Evolutionary conservation across 2,113 vertebrate genomes (phyloP).

Genomic region (Sakesphorus luctuosus): DNA sequence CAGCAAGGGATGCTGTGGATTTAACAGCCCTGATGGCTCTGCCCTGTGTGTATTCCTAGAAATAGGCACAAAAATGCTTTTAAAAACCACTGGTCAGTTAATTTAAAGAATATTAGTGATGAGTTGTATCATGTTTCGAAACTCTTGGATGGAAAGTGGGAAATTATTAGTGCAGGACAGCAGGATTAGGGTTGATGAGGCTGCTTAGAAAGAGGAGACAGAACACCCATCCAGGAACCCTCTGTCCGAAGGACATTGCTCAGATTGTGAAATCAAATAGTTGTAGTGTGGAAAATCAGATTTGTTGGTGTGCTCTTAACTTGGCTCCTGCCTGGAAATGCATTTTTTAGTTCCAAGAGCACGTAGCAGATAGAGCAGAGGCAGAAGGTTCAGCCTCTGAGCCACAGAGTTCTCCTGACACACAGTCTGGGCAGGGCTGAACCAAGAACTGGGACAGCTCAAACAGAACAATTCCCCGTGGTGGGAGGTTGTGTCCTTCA

Average conservation of each 20-base stretch:
- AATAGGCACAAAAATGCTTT: background rate
- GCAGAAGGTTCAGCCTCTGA: background rate
- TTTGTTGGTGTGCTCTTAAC: background rate
- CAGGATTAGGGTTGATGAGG: background rate
- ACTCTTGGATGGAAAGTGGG: background rate
- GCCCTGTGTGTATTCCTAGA: background rate
- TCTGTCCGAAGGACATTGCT: background rate
- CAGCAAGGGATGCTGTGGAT: background rate
- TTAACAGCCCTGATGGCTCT: background rate
- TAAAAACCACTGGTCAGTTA: background rate
- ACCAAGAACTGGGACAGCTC: accelerated
- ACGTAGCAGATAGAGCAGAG: accelerated
- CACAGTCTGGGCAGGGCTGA: accelerated
- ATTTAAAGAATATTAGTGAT: background rate
- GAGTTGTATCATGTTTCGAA: background rate
- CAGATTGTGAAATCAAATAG: background rate
- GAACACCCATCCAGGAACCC: constrained; percentile 10
- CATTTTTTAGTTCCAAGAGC: background rate
- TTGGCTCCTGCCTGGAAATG: background rate
- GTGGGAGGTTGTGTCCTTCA: background rate
- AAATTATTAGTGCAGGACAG: background rate
- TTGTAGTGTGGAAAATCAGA: background rate
- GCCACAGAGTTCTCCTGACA: accelerated
- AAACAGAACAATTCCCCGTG: background rate
- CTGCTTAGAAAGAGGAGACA: background rate